Evolutionary conservation across 2,113 vertebrate species (phyloP).

Genomic region (Atlantisia rogersi): DNA sequence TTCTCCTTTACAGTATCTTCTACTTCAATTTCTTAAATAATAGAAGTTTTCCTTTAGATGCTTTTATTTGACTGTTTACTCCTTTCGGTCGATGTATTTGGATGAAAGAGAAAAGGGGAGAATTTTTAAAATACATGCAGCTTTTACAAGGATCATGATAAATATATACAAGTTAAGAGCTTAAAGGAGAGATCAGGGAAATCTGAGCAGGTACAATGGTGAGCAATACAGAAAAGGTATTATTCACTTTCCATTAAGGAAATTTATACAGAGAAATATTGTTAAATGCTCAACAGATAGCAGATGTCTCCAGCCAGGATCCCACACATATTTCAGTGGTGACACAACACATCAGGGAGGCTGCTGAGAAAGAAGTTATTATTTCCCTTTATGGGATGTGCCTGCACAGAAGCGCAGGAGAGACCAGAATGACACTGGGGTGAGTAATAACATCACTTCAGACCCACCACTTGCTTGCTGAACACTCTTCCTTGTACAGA

Average conservation of each 20-base stretch:
- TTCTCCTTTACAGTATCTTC: neutral
- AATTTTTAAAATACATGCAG: neutral
- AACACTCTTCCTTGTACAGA: neutral
- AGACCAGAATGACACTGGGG: neutral
- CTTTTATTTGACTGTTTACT: neutral
- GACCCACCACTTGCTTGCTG: fast-evolving
- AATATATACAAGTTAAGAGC: neutral
- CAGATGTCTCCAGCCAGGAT: neutral
- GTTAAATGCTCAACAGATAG: neutral
- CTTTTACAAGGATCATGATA: neutral
- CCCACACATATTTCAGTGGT: neutral
- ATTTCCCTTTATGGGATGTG: neutral
- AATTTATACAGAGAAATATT: neutral
- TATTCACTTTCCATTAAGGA: neutral
- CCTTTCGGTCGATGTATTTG: neutral
- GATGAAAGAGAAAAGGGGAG: neutral
- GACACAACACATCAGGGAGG: neutral
- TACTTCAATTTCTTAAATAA: neutral
- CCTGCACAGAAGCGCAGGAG: neutral
- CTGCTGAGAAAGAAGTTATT: neutral
- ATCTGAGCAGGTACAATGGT: neutral
- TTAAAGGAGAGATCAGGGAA: neutral
- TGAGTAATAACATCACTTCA: neutral
- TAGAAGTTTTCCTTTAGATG: neutral
- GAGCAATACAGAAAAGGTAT: neutral